Evolutionary conservation across 2,888 invertebrate genomes (phyloP).

Genomic region (Parthenolecanium corni): DNA sequence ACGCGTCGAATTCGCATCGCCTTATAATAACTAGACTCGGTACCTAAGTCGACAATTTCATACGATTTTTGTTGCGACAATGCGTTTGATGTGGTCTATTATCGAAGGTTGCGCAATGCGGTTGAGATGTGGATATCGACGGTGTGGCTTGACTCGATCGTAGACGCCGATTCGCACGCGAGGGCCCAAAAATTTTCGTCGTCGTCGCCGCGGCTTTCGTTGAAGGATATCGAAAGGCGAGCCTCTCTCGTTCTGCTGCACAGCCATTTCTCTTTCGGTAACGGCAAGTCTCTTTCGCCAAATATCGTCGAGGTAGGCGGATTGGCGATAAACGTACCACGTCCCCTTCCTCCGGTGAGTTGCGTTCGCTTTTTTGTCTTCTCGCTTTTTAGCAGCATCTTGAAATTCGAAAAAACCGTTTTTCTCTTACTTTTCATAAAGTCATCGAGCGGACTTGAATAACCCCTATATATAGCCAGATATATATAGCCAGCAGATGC

Average conservation of each 20-base stretch:
- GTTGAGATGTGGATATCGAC: neutral
- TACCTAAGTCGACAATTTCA: too few relatives aligned
- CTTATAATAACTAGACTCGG: too few relatives aligned
- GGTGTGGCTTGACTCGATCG: neutral
- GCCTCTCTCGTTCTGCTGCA: constrained; percentile 2
- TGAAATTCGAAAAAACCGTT: too few relatives aligned
- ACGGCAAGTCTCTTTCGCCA: neutral
- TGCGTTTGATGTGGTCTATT: neutral
- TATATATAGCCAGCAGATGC: too few relatives aligned
- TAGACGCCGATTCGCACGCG: neutral
- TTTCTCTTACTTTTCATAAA: too few relatives aligned
- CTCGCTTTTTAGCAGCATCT: too few relatives aligned
- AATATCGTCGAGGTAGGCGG: constrained; percentile 18
- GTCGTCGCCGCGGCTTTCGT: neutral
- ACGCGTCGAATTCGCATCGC: too few relatives aligned
- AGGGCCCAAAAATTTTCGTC: neutral
- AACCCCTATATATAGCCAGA: too few relatives aligned
- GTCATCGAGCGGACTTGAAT: too few relatives aligned
- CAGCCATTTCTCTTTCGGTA: neutral
- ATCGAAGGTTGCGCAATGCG: neutral
- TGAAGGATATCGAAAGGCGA: neutral
- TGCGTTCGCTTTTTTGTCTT: neutral
- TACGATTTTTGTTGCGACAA: too few relatives aligned
- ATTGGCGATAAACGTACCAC: neutral
- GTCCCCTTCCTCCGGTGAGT: neutral